Conservation (phyloP, 1,140 invertebrate genomes). For the Wiebesia pumilae region DNA sequence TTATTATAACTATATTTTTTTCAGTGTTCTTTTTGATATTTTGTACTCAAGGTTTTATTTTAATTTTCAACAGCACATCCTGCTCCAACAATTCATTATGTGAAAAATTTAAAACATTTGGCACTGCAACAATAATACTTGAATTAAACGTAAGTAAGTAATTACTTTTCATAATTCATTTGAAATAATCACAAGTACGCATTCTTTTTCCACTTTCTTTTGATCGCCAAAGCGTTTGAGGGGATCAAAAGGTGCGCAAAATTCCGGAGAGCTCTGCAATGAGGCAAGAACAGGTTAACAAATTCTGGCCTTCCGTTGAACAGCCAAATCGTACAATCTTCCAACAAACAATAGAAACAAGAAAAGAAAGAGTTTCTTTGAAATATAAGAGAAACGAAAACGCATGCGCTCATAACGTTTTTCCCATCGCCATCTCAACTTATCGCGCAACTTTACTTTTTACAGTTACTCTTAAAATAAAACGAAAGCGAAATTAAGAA, state of each 20-base stretch:
- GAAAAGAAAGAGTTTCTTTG: slow-evolving; percentile 37
- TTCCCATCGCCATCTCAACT: neutral
- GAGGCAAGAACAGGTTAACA: slow-evolving; percentile 63
- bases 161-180: slow-evolving; percentile 56
- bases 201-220: slow-evolving; percentile 9
- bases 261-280: slow-evolving; percentile 60
- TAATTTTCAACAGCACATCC: slow-evolving; percentile 29
- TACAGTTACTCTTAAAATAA: slow-evolving; percentile 50
- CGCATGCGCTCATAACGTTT: slow-evolving; percentile 5
- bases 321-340: slow-evolving; percentile 42
- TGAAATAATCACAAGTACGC: slow-evolving; percentile 38
- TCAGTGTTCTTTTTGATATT: slow-evolving; percentile 52
- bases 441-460: slow-evolving; percentile 31
- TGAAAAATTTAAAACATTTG: slow-evolving; percentile 51
- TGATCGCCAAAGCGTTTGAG: slow-evolving; percentile 19
- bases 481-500: slow-evolving; percentile 42
- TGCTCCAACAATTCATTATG: slow-evolving; percentile 35
- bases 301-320: slow-evolving; percentile 53
- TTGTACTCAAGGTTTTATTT: slow-evolving; percentile 53
- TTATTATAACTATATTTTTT: slow-evolving; percentile 46
- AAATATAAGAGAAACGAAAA: slow-evolving; percentile 41
- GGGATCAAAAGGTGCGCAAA: slow-evolving; percentile 54
- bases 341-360: slow-evolving; percentile 45
- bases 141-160: slow-evolving; percentile 48
- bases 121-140: slow-evolving; percentile 55